Conservation (phyloP, 2,797 vertebrate genomes). For the Myiothlypis chrysogaster region DNA sequence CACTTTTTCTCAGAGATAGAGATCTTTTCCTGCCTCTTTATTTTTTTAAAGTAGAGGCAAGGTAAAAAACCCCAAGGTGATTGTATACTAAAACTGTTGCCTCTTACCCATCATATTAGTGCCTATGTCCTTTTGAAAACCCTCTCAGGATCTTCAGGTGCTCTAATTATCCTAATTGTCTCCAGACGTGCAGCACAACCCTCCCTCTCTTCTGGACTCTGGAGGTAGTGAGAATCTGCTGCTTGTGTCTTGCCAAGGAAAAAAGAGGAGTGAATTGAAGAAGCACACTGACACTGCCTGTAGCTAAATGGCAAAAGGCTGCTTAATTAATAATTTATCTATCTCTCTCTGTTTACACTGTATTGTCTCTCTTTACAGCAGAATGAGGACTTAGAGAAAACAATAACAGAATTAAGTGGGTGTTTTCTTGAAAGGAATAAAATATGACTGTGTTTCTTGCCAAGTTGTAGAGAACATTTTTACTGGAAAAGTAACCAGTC, state of each 20-base stretch:
- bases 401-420: not conserved
- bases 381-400: not conserved
- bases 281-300: not conserved
- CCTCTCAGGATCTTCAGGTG: not conserved
- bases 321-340: conserved; percentile 12
- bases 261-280: not conserved
- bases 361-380: not conserved
- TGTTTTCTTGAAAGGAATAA: not conserved
- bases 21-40: not conserved
- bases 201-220: not conserved
- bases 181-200: not conserved
- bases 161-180: not conserved
- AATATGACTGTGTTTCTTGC: not conserved
- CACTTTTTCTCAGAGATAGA: not conserved
- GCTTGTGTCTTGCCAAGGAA: not conserved
- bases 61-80: not conserved
- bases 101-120: not conserved
- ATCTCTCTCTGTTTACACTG: not conserved
- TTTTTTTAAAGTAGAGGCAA: not conserved
- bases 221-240: not conserved
- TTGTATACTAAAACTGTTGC: not conserved
- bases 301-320: not conserved
- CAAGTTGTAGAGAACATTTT: not conserved
- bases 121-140: not conserved
- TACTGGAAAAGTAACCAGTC: not conserved